Evolutionary conservation across 2,797 vertebrate genomes (phyloP).

Genomic region (Petrocephalus schoutedeni): DNA sequence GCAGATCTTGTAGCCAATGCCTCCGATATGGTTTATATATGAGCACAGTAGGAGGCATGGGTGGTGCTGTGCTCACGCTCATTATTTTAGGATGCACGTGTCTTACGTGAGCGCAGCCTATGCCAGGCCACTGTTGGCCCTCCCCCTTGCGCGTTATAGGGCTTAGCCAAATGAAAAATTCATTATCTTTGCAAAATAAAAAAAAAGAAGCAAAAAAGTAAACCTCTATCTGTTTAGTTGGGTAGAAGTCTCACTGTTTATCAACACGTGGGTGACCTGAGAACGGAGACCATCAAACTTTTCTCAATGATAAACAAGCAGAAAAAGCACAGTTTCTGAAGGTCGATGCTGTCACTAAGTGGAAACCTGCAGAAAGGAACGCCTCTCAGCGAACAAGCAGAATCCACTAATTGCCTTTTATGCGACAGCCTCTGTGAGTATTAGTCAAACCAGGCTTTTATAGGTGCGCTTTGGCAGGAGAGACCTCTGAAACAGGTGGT

Average conservation of each 20-base stretch:
- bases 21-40: neutral
- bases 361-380: constrained; percentile 10
- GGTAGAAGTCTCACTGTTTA: neutral
- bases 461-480: constrained; percentile 77
- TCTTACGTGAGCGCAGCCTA: neutral
- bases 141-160: neutral
- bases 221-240: constrained; percentile 5
- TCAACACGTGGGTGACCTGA: neutral
- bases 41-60: neutral
- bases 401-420: constrained; percentile 38
- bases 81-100: neutral
- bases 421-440: constrained; percentile 72
- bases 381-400: neutral
- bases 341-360: neutral
- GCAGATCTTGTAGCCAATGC: neutral
- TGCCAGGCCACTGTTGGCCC: neutral
- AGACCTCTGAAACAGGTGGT: constrained; percentile 82
- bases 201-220: neutral
- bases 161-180: constrained; percentile 9
- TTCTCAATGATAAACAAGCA: neutral
- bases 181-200: neutral
- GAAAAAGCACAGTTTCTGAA: neutral
- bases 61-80: neutral
- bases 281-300: neutral
- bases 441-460: constrained; percentile 81